Percentiles rank a stretch among this genome's conserved stretches.
Conservation (phyloP, 92 coral and sea anemone species). For the Metridium senile region DNA sequence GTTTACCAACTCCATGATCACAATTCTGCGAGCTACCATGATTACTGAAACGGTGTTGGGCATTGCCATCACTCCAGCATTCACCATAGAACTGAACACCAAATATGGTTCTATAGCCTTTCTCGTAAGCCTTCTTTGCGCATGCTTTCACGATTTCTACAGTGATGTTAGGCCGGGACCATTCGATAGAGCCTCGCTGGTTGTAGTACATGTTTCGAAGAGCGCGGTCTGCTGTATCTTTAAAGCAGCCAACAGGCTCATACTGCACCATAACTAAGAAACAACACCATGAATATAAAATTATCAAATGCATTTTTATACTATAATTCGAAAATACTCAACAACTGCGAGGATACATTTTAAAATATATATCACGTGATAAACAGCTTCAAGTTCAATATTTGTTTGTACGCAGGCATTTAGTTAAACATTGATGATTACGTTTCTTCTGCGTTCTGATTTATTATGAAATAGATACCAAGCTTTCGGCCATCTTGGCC, state of each 20-base stretch:
- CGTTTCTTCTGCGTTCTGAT: too few relatives aligned
- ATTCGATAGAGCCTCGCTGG: slow-evolving; percentile 7
- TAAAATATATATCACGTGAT: too few relatives aligned
- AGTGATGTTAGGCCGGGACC: slow-evolving; percentile 38
- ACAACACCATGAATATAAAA: too few relatives aligned
- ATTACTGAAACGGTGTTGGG: background rate
- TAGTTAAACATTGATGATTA: too few relatives aligned
- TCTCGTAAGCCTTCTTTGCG: slow-evolving; percentile 29
- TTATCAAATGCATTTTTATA: too few relatives aligned
- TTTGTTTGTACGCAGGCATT: too few relatives aligned
- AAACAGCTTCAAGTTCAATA: too few relatives aligned
- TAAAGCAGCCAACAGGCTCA: slow-evolving; percentile 24
- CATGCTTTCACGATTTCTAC: slow-evolving; percentile 2
- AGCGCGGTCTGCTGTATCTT: slow-evolving; percentile 3
- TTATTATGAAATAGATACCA: too few relatives aligned
- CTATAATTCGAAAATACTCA: too few relatives aligned
- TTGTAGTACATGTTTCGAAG: slow-evolving; percentile 26
- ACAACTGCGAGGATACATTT: too few relatives aligned
- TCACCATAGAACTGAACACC: slow-evolving; percentile 42
- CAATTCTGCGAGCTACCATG: slow-evolving; percentile 19
- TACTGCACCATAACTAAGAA: slow-evolving; percentile 4
- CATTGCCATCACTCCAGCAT: slow-evolving; percentile 46
- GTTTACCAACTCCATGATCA: slow-evolving; percentile 24
- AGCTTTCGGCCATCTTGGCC: too few relatives aligned
- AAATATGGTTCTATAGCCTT: slow-evolving; percentile 10